phyloP scores from a whole-genome alignment of 2,797 vertebrate species.

The Delichon dasypus region DNA sequence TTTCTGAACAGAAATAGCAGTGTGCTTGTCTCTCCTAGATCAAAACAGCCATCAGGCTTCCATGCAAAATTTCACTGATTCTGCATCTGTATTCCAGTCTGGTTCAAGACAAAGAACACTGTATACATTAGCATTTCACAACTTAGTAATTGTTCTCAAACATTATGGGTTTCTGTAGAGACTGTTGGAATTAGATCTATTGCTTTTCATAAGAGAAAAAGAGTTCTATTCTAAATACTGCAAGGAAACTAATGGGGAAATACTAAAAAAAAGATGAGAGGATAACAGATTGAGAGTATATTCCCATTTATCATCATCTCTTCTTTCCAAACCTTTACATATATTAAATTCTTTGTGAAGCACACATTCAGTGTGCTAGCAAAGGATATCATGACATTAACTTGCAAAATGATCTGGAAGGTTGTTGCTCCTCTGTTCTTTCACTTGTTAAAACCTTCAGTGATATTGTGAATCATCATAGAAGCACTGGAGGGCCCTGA shows the following conservation, averaged over 20 bases:
- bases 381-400: background rate
- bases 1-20: background rate
- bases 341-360: background rate
- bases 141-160: background rate
- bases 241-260: background rate
- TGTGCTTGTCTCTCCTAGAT: conserved; percentile 1
- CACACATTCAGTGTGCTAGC: background rate
- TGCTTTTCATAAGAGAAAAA: background rate
- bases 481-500: background rate
- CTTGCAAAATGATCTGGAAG: background rate
- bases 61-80: conserved; percentile 21
- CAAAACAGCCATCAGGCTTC: background rate
- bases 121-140: conserved; percentile 4
- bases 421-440: background rate
- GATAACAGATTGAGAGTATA: background rate
- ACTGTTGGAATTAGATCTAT: background rate
- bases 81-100: background rate
- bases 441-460: background rate
- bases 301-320: background rate
- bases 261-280: background rate
- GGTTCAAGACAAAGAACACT: background rate
- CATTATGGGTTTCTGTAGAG: background rate
- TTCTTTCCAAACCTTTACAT: background rate
- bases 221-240: background rate
- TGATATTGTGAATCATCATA: background rate